A percentile compares a stretch with the other conserved stretches of the same genome.
These are phyloP conservation scores for Intellagama lesueurii DNA, from an alignment of 2,797 vertebrate species.

Conservation along the genomic window DNA sequence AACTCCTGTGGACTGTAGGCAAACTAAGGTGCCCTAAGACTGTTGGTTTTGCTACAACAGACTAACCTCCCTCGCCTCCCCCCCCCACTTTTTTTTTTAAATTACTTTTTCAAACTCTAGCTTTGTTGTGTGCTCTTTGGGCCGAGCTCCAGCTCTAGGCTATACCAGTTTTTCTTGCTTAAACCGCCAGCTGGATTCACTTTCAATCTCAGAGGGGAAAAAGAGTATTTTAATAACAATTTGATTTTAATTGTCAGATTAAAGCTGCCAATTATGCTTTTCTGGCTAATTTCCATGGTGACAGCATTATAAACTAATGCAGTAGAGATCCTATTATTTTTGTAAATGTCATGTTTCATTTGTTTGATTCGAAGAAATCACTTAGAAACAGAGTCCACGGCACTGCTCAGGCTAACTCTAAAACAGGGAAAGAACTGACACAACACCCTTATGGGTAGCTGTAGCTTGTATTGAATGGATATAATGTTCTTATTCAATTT, in stretches of 20 bases:
- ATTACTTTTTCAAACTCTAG: no score
- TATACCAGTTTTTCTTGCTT: no score
- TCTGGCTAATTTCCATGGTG: not conserved
- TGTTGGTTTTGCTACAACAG: no score
- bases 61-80: no score
- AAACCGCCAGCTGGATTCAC: no score
- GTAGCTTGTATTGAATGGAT: slow-evolving; percentile 56
- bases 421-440: slow-evolving; percentile 35
- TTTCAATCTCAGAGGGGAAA: no score
- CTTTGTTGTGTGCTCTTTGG: no score
- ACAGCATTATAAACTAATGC: not conserved
- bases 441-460: slow-evolving; percentile 27
- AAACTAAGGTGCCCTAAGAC: no score
- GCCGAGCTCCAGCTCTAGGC: no score
- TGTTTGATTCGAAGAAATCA: slow-evolving; percentile 21
- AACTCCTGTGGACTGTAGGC: no score
- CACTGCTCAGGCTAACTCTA: not conserved
- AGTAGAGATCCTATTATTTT: not conserved
- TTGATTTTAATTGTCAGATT: not conserved
- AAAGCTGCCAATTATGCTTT: not conserved
- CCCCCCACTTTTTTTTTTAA: no score
- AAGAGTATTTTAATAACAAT: not conserved
- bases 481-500: slow-evolving; percentile 67
- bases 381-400: not conserved
- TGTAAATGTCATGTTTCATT: slow-evolving; percentile 28